Conservation (phyloP, 2,113 vertebrate species). For the Megaceryle torquata region DNA sequence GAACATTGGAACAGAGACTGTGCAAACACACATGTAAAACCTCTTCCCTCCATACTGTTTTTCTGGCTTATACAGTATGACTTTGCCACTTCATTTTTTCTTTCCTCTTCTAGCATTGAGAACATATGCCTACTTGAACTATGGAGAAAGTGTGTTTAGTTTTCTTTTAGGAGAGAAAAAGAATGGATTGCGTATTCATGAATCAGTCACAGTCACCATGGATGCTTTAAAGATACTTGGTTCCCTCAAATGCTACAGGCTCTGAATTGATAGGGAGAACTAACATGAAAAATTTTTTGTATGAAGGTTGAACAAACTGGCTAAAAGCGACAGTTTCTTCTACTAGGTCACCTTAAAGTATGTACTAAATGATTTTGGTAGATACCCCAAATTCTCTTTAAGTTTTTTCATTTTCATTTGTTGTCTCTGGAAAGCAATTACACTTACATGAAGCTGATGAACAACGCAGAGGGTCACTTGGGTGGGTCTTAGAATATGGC, state of each 20-base stretch:
- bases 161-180: neutral
- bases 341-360: neutral
- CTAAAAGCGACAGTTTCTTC: neutral
- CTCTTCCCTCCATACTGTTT: neutral
- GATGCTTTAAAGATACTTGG: neutral
- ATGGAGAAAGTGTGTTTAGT: neutral
- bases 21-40: neutral
- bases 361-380: neutral
- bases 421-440: neutral
- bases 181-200: neutral
- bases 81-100: neutral
- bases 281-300: neutral
- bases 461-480: neutral
- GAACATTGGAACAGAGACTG: neutral
- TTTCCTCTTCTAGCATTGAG: neutral
- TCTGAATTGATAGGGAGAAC: neutral
- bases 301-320: neutral
- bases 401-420: neutral
- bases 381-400: neutral
- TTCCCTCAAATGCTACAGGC: neutral
- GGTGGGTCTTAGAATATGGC: neutral
- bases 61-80: neutral
- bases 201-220: neutral
- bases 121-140: neutral
- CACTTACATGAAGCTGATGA: neutral